These are phyloP conservation scores for Andrena bicolor DNA, from an alignment of 2,888 invertebrate species.

Conservation along the genomic window DNA sequence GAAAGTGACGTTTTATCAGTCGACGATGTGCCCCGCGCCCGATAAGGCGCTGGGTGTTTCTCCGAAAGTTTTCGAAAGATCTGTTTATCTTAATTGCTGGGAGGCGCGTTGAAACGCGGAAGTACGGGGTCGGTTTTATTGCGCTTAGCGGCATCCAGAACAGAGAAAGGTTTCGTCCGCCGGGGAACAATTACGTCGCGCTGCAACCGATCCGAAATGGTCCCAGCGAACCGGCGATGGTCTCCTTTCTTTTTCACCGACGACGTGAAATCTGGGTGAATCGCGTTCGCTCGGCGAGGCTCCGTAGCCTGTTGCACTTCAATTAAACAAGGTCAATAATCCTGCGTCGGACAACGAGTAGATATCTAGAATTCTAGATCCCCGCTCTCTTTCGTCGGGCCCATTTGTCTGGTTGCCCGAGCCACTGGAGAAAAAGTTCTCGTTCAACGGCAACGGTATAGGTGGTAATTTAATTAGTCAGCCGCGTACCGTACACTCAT, in stretches of 20 bases:
- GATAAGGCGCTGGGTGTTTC: slow-evolving; percentile 51
- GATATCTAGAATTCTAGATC: slow-evolving; percentile 1
- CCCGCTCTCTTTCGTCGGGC: neutral
- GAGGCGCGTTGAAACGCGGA: slow-evolving; percentile 48
- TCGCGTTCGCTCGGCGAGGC: slow-evolving; percentile 41
- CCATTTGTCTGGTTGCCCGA: neutral
- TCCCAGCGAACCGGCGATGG: slow-evolving; percentile 29
- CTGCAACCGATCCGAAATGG: slow-evolving; percentile 31
- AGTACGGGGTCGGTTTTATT: slow-evolving; percentile 43
- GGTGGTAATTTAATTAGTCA: slow-evolving; percentile 49
- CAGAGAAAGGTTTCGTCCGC: slow-evolving; percentile 46
- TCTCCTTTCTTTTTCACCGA: slow-evolving; percentile 45
- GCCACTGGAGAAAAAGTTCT: slow-evolving; percentile 1
- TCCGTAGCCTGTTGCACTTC: slow-evolving; percentile 4
- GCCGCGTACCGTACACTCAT: slow-evolving; percentile 44
- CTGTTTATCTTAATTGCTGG: slow-evolving; percentile 62
- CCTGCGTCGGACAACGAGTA: neutral
- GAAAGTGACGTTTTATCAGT: slow-evolving; percentile 11
- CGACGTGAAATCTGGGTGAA: slow-evolving; percentile 56
- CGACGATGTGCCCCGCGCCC: neutral
- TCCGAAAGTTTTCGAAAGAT: slow-evolving; percentile 45
- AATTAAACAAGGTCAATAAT: slow-evolving; percentile 2
- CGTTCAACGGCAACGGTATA: neutral
- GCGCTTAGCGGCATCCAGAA: slow-evolving; percentile 31
- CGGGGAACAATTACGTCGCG: slow-evolving; percentile 34